Evolutionary conservation across 1,140 invertebrate species (phyloP), one percentile per base, ranked within the genome.

Genomic region (Ostrea denselamellosa): DNA sequence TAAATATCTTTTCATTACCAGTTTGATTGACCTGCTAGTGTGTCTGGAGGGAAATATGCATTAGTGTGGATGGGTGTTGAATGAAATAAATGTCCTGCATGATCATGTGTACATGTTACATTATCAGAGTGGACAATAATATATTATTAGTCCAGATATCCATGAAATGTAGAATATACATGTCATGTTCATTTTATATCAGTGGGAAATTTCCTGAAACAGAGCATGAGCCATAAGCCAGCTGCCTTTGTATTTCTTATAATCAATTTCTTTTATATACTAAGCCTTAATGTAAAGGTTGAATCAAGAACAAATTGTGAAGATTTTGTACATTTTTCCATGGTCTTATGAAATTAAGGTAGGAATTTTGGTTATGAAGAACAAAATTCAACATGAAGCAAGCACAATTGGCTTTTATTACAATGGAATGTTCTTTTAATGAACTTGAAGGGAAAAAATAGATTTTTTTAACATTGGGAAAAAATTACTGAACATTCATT

Each of bases 241-340:
- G 9, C 68, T 14, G 25, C 28, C 22, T 77, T 8, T 22, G 68
- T 77, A 8, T 25, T 28, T 22, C 68, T 62, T 28, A 25, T 77
- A 77, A 77, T 77, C 68, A 77, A 77, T 77, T 77, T 77, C 68
- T 25, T 34, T 77, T 28, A 77, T 77, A 25, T 77, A 25, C 9
- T 28, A 77, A 77, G 68, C 68, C 14, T 25, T 28, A 22, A 77
- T 34, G 25, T 71, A 25, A 77, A 77, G 28, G 14, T 25, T 77
- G 68, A 77, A 44, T 34, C 14, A 77, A 28, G 14, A 12, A 34
- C 28, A 34, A 77, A 77, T 44, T 44, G 5, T 28, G 68, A 34
- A 77, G 14, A 25, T 77, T n/a, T n/a, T n/a, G n/a, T n/a, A n/a
- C n/a, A 9, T 62, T 77, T 25, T 77, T 77, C 25, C 9, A 34